These are phyloP conservation scores for Takifugu bimaculatus DNA, from an alignment of 2,113 vertebrate species.

Conservation along the genomic window DNA sequence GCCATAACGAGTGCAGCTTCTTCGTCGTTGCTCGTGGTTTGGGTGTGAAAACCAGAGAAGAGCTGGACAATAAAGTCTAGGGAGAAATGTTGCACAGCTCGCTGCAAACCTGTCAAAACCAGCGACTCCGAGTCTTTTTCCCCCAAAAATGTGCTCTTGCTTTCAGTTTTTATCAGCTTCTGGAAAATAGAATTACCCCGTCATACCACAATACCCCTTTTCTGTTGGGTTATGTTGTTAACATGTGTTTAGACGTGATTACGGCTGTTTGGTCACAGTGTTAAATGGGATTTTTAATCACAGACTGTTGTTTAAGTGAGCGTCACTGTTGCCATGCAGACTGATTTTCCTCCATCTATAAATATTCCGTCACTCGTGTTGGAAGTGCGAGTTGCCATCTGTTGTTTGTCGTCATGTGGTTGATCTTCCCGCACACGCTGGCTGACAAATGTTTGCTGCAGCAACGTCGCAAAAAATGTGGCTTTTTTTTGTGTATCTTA, in stretches of 20 bases:
- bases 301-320: background rate
- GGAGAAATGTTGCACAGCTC: background rate
- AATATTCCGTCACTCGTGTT: conserved; percentile 39
- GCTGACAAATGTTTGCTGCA: conserved; percentile 32
- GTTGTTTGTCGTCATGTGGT: conserved; percentile 47
- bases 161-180: too few relatives aligned
- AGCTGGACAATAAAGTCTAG: conserved; percentile 6
- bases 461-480: conserved; percentile 16
- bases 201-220: too few relatives aligned
- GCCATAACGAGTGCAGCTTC: conserved; percentile 34
- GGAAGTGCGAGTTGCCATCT: conserved; percentile 47
- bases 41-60: conserved; percentile 16
- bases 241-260: background rate
- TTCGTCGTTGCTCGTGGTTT: conserved; percentile 40
- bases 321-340: background rate
- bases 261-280: background rate
- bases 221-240: too few relatives aligned
- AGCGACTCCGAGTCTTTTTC: background rate
- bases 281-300: conserved; percentile 14
- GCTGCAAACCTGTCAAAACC: conserved; percentile 1
- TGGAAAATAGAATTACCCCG: too few relatives aligned
- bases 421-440: conserved; percentile 33
- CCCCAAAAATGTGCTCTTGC: background rate
- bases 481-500: too few relatives aligned
- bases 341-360: conserved; percentile 27